Conservation (phyloP, 1,140 invertebrate species). For the Epicauta chinensis region DNA sequence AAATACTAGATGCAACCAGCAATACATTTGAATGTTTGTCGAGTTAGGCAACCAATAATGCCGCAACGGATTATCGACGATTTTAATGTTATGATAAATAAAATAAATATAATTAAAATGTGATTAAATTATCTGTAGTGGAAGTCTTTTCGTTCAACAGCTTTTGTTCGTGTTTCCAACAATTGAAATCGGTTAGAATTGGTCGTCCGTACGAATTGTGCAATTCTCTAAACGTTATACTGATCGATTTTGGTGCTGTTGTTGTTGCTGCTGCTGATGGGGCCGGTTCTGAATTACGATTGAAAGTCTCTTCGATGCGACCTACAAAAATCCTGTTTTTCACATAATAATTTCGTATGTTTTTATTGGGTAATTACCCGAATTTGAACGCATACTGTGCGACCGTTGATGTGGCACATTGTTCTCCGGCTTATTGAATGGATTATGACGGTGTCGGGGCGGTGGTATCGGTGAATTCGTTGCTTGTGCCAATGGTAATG, state of each 20-base stretch:
- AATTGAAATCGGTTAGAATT: constrained; percentile 60
- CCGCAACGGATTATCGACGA: too few species aligned
- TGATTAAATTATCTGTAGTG: constrained; percentile 27
- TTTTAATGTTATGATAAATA: too few species aligned
- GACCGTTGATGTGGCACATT: constrained; percentile 45
- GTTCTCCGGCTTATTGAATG: constrained; percentile 56
- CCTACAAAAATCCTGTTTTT: constrained; percentile 15
- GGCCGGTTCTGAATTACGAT: constrained; percentile 7
- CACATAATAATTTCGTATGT: neutral
- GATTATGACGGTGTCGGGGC: constrained; percentile 60
- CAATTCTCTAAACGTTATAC: constrained; percentile 62
- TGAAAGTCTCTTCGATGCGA: constrained; percentile 26
- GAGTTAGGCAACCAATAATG: too few species aligned
- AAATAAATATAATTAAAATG: constrained; percentile 20
- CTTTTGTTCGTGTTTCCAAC: constrained; percentile 52
- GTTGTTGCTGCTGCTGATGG: neutral
- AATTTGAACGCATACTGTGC: constrained; percentile 50
- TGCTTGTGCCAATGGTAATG: constrained; percentile 29
- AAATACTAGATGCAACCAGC: too few species aligned
- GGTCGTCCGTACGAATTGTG: constrained; percentile 62
- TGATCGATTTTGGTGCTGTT: constrained; percentile 41
- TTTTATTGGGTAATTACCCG: constrained; percentile 42
- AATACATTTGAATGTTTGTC: neutral
- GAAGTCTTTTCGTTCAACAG: constrained; percentile 20
- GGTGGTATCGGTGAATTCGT: constrained; percentile 53